Evolutionary conservation across 2,888 invertebrate species (phyloP).

Genomic region (Eupsilia transversa): DNA sequence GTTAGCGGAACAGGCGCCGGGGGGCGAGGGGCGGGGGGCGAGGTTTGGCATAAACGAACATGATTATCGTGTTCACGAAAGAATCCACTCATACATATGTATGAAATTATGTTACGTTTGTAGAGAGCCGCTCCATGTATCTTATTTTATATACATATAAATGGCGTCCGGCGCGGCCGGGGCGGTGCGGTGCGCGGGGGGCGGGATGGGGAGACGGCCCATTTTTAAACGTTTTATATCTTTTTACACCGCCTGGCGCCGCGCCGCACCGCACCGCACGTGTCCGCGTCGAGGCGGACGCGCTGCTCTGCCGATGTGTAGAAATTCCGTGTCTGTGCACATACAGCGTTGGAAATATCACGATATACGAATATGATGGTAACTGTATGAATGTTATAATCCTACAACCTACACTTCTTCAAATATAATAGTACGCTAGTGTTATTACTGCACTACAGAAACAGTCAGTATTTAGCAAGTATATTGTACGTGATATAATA

Average conservation of each 20-base stretch:
- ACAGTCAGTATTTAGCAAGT: background rate
- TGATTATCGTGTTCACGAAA: conserved; percentile 63
- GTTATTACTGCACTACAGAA: background rate
- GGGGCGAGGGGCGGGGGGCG: background rate
- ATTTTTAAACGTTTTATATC: conserved; percentile 49
- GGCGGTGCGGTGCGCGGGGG: background rate
- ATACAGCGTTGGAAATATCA: background rate
- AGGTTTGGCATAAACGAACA: conserved; percentile 52
- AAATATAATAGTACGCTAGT: background rate
- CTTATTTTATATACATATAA: conserved; percentile 68
- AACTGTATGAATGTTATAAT: background rate
- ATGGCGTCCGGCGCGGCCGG: conserved; percentile 38
- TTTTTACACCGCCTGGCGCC: background rate
- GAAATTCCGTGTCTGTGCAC: conserved; percentile 4
- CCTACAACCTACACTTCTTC: background rate
- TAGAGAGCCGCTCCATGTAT: conserved; percentile 40
- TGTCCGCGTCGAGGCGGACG: conserved; percentile 5
- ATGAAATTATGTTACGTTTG: conserved; percentile 65
- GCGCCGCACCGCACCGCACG: background rate
- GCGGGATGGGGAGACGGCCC: background rate
- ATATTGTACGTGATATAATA: conserved; percentile 1
- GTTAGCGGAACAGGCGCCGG: conserved; percentile 18
- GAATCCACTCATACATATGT: conserved; percentile 70
- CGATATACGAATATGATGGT: too few species aligned
- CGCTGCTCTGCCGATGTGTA: conserved; percentile 16